These are phyloP conservation scores for Wasmannia auropunctata DNA, from an alignment of 1,140 invertebrate species.

Conservation along the genomic window DNA sequence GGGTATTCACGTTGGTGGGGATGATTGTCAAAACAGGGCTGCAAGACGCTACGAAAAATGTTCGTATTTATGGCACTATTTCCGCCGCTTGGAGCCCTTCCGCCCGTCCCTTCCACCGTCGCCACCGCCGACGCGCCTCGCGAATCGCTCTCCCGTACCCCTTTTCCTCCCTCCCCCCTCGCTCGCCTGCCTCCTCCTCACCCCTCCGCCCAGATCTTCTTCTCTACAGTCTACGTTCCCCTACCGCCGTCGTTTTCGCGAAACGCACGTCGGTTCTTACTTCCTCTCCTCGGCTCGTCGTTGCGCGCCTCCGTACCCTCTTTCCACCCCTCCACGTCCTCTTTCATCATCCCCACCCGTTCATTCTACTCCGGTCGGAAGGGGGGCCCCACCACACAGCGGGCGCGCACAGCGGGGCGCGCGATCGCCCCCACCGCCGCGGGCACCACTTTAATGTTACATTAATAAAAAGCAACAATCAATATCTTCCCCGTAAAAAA, in stretches of 20 bases:
- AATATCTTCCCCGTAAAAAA: conserved; percentile 85
- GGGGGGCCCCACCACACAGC: conserved; percentile 52
- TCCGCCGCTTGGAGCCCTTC: conserved; percentile 76
- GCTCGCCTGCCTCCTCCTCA: conserved; percentile 38
- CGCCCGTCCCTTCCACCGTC: conserved; percentile 38
- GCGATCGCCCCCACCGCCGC: conserved; percentile 69
- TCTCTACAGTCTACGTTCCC: conserved; percentile 29
- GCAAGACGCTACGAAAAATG: conserved; percentile 81
- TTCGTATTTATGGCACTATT: conserved; percentile 84
- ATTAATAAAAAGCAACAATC: conserved; percentile 86
- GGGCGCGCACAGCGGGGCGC: conserved; percentile 41
- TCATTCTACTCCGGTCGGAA: conserved; percentile 47
- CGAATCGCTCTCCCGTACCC: conserved; percentile 57
- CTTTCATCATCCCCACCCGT: conserved; percentile 55
- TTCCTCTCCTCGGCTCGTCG: conserved; percentile 54
- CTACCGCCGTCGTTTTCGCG: conserved; percentile 40
- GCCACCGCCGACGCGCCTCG: conserved; percentile 46
- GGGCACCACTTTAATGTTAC: conserved; percentile 83
- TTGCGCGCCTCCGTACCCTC: conserved; percentile 47
- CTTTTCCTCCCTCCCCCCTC: conserved; percentile 58
- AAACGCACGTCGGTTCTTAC: conserved; percentile 59
- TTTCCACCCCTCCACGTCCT: conserved; percentile 23
- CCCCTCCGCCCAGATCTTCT: conserved; percentile 32
- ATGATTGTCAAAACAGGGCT: conserved; percentile 82
- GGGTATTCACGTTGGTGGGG: conserved; percentile 61